phyloP scores from a whole-genome alignment of 2,113 vertebrate genomes.

The Macroglossus sobrinus region DNA sequence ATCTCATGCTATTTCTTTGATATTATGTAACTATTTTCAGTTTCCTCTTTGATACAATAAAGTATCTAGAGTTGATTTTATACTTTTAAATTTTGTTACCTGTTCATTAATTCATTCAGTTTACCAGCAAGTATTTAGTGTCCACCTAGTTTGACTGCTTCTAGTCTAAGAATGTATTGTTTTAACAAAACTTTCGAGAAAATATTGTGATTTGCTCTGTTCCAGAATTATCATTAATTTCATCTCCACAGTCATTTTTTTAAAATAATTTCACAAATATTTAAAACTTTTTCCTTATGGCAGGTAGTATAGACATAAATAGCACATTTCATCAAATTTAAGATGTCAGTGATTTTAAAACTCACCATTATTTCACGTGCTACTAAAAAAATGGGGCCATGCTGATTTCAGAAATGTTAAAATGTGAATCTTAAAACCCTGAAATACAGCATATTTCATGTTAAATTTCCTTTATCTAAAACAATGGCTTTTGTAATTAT shows the following conservation, averaged over 20 bases:
- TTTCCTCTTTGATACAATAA: slow-evolving; percentile 2
- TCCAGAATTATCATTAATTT: not conserved
- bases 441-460: not conserved
- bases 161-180: not conserved
- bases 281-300: not conserved
- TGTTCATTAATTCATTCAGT: not conserved
- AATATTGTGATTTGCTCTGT: not conserved
- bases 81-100: slow-evolving; percentile 18
- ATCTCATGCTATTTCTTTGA: not conserved
- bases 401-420: not conserved
- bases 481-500: not conserved
- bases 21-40: slow-evolving; percentile 7
- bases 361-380: not conserved
- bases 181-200: slow-evolving; percentile 3
- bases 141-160: not conserved
- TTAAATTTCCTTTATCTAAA: not conserved
- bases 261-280: slow-evolving; percentile 4
- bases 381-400: not conserved
- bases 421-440: not conserved
- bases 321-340: not conserved
- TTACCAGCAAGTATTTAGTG: not conserved
- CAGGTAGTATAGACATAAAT: not conserved
- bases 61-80: not conserved
- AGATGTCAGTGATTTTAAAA: not conserved
- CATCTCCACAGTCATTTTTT: not conserved